Evolutionary conservation across 2,113 vertebrate species (phyloP), one percentile per base, ranked within the genome.

Genomic region (Morphnarchus princeps): DNA sequence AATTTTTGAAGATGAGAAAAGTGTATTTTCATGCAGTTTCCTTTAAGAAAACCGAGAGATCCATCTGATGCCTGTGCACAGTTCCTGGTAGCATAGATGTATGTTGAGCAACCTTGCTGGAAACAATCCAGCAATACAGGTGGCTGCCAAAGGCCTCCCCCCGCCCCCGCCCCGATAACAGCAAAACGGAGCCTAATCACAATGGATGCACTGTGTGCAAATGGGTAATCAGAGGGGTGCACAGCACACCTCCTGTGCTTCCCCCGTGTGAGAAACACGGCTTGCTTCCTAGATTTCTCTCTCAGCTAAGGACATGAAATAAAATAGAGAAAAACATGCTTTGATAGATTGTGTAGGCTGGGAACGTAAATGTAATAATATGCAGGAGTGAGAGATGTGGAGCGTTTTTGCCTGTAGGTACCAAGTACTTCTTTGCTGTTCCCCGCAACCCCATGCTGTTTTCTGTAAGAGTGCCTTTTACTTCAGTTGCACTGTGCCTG

Each of bases 221-320:
- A 29, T 22, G 32, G 5, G 45, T 9, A 11, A 25, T 38, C 5
- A 1, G 40, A 62, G 34, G 31, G 17, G 11, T 29, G 47, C 36
- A 6, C 43, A 58, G 49, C 28, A 31, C 8, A 22, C 15, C 32
- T n/a, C 36, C 62, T 42, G 6, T 58, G 42, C 54, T 85, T 77
- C 32, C 66, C 38, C 10, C 1, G 1, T 8, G 10, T n/a, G 19
- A 90, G 24, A 12, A 66, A 26, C 50, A 62, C 0, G 0, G 16
- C 36, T 31, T 83, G 29, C 65, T 89, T 73, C 47, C 73, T 89
- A 2, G 8, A 43, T 57, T 76, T 85, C 52, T 87, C 6, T 89
- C 63, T 82, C 61, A 52, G 1, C 61, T 31, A 15, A 43, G 26
- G 29, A 52, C 28, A 15, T 80, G 42, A 87, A 89, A 91, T 13